These are phyloP conservation scores for Sminthurinus aureus DNA, from an alignment of 2,888 invertebrate species.

Conservation along the genomic window DNA sequence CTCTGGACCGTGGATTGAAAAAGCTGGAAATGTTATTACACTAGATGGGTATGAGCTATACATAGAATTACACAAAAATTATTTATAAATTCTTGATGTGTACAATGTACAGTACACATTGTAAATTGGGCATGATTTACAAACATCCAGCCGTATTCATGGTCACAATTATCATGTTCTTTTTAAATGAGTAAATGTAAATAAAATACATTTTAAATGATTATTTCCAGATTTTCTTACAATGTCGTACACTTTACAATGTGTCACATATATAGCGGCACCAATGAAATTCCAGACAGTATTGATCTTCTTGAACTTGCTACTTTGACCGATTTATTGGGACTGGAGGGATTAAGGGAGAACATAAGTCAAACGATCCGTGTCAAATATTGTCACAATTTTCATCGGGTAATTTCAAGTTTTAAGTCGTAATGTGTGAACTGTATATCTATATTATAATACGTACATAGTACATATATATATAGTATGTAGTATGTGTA, in stretches of 20 bases:
- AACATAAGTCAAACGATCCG: conserved; percentile 87
- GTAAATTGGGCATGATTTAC: not conserved
- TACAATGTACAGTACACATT: not conserved
- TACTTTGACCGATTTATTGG: conserved; percentile 87
- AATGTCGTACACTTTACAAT: conserved; percentile 88
- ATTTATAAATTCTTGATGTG: not conserved
- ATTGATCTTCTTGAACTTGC: conserved; percentile 87
- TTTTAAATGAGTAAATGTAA: not conserved
- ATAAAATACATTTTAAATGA: not conserved
- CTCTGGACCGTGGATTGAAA: conserved; percentile 84
- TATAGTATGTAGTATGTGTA: too few relatives aligned
- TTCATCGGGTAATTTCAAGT: conserved; percentile 75
- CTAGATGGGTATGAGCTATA: conserved; percentile 73
- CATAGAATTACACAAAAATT: not conserved
- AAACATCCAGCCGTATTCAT: not conserved
- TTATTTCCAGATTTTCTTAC: conserved; percentile 74
- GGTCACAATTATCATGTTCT: not conserved
- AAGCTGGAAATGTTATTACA: conserved; percentile 81
- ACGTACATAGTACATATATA: too few relatives aligned
- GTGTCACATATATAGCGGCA: conserved; percentile 93
- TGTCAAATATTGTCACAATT: conserved; percentile 90
- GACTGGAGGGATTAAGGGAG: conserved; percentile 89
- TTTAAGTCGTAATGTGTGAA: not conserved
- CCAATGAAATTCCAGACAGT: conserved; percentile 84
- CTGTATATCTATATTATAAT: not conserved